Conservation (phyloP, 2,888 invertebrate species). For the Alcis repandata region DNA sequence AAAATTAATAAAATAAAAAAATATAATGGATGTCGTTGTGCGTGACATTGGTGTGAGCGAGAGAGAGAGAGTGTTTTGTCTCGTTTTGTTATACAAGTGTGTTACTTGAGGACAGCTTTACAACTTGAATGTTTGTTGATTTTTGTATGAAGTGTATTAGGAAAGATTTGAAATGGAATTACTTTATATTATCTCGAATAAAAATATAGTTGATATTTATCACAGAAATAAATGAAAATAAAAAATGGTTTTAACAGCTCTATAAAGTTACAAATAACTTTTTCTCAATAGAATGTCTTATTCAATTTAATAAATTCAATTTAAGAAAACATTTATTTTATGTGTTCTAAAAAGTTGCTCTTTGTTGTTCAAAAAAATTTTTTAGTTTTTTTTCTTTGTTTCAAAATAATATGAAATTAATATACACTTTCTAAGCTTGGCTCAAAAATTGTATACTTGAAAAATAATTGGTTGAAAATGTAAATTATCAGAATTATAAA, state of each 20-base stretch:
- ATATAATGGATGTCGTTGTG: slow-evolving; percentile 70
- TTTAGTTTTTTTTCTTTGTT: not conserved
- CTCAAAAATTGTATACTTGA: not conserved
- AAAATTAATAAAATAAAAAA: slow-evolving; percentile 49
- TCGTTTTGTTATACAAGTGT: slow-evolving; percentile 41
- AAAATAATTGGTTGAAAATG: not conserved
- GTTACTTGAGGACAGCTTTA: slow-evolving; percentile 26
- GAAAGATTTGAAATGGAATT: not conserved
- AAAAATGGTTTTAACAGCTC: slow-evolving; percentile 6
- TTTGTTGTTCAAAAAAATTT: too few relatives aligned
- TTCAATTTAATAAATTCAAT: too few relatives aligned
- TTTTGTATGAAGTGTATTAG: slow-evolving; percentile 12
- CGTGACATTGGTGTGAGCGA: slow-evolving; percentile 59
- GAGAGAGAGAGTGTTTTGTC: slow-evolving; percentile 50
- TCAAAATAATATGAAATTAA: too few relatives aligned
- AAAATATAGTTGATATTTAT: not conserved
- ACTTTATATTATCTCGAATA: too few relatives aligned
- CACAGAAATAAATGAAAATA: too few relatives aligned
- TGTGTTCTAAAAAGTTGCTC: too few relatives aligned
- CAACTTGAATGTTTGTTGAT: slow-evolving; percentile 10
- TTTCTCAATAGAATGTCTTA: not conserved
- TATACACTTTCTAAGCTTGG: too few relatives aligned
- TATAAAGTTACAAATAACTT: not conserved
- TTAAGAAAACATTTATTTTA: too few relatives aligned
- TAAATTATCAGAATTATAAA: not conserved